Evolutionary conservation across 2,888 invertebrate species (phyloP), one percentile per base, ranked within the genome.

Genomic region (Agrotis exclamationis): DNA sequence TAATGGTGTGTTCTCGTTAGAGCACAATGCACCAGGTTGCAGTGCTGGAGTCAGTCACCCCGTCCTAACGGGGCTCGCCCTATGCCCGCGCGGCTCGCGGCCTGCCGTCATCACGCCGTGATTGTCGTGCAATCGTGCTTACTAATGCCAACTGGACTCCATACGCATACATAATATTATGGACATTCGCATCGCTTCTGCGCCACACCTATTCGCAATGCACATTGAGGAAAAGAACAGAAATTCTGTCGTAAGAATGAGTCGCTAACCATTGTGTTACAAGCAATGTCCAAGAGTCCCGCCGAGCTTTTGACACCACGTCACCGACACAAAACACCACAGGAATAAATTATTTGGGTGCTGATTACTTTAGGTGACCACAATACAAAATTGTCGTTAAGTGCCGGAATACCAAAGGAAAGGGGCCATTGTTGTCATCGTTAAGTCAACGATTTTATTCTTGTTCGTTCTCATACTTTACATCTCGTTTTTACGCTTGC

Each of bases 1-100:
- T 93, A 94, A 92, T 93, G 93, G 90, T 90, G 89, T 92, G 96
- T 94, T 94, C 96, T 95, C 94, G 93, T 95, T 96, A 94, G 94
- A 95, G 95, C 96, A 95, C 96, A 95, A 95, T 96, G 96, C 96
- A 95, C 96, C 96, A 95, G 94, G 95, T 92, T 95, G 94, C 94
- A 94, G 91, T 93, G 93, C 89, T 91, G 88, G 90, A 94, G 96
- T 96, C 96, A 96, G 92, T 96, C 95, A 96, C 96, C 96, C 92
- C 95, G 92, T 90, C 91, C 92, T 95, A 95, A 96, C 95, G 95
- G 96, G 93, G 92, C 93, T 93, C 93, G 95, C 95, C 95, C 95
- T 95, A 94, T 92, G 94, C 90, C 93, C 91, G 92, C 70, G 62
- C 66, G 66, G 48, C 87, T 83, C 84, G 80, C 84, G 81, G 87